Evolutionary conservation across 1,140 invertebrate species (phyloP).

Genomic region (Drosophila elegans): DNA sequence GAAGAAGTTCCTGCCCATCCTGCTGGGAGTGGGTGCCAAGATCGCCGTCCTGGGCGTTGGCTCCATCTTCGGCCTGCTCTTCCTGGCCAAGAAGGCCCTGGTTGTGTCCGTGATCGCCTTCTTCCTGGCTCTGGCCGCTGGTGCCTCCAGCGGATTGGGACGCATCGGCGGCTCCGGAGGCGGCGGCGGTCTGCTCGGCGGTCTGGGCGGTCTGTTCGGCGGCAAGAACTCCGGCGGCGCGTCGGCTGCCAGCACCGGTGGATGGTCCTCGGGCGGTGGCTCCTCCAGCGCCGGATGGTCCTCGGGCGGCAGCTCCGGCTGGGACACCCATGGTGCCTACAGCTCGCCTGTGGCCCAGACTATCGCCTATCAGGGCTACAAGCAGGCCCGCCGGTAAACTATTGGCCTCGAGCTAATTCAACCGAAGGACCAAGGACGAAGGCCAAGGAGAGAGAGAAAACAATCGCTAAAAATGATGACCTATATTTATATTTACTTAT

Average conservation of each 20-base stretch:
- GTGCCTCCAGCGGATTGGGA: constrained; percentile 87
- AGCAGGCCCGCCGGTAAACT: constrained; percentile 79
- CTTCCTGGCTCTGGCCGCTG: constrained; percentile 86
- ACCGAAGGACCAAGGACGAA: constrained; percentile 38
- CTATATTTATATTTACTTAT: constrained; percentile 82
- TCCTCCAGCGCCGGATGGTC: constrained; percentile 68
- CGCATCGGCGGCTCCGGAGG: constrained; percentile 79
- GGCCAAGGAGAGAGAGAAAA: constrained; percentile 61
- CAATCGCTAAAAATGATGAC: constrained; percentile 76
- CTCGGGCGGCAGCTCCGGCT: constrained; percentile 73
- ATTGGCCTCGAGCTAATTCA: constrained; percentile 2
- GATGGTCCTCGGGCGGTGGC: constrained; percentile 80
- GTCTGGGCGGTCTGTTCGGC: constrained; percentile 80
- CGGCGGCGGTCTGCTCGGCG: constrained; percentile 77
- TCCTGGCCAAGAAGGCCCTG: constrained; percentile 89
- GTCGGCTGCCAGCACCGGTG: constrained; percentile 62
- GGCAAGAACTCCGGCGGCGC: constrained; percentile 73
- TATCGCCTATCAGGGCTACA: constrained; percentile 85
- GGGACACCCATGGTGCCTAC: constrained; percentile 84
- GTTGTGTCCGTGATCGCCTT: constrained; percentile 87
- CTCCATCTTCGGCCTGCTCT: constrained; percentile 87
- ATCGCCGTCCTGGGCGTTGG: constrained; percentile 86
- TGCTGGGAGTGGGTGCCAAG: constrained; percentile 88
- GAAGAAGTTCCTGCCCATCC: constrained; percentile 86
- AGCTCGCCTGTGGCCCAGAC: constrained; percentile 84